Evolutionary conservation across 2,888 invertebrate species (phyloP), one percentile per base, ranked within the genome.

Genomic region (Cheilosia vernalis): DNA sequence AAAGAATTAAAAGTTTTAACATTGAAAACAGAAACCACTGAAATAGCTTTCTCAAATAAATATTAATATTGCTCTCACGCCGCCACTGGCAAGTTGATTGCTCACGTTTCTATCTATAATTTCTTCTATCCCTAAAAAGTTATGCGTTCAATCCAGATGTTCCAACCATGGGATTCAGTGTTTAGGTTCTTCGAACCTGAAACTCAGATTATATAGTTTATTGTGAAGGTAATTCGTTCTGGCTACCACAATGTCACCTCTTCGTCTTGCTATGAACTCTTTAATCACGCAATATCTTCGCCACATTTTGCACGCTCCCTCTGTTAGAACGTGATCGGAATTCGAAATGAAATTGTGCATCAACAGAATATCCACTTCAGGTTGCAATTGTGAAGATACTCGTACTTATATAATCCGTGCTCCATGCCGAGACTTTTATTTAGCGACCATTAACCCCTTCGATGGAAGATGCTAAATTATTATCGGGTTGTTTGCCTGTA

Each of bases 391-490:
- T 37, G 37, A 55, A n/a, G 15, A 5, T 21, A 53, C 13, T 15
- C 17, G 47, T 47, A 58, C 30, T 30, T 4, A 60, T 30, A 40
- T 47, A 63, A 63, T 27, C 33, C 30, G 24, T 30, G 17, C 61
- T 73, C 53, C 30, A 44, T 44, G 27, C 19, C 37, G 64, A 56
- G 24, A 9, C 42, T 53, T 66, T 44, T 53, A 47, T 44, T 47
- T 21, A 44, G 60, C 58, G 79, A 66, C 19, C 66, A 40, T 80
- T 80, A 61, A 80, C 79, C 72, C 37, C 60, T 60, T 60, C 37
- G 17, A 21, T 40, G 5, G 42, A 19, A 55, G 40, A 58, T 60
- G 64, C 33, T 37, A 30, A 49, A 27, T 55, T 56, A 51, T 51
- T 51, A 64, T 24, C 19, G n/a, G 17, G 24, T 44, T 33, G 21